These are phyloP conservation scores for Schizothorax lantsangensis DNA, from an alignment of 2,797 vertebrate species.

Conservation along the genomic window DNA sequence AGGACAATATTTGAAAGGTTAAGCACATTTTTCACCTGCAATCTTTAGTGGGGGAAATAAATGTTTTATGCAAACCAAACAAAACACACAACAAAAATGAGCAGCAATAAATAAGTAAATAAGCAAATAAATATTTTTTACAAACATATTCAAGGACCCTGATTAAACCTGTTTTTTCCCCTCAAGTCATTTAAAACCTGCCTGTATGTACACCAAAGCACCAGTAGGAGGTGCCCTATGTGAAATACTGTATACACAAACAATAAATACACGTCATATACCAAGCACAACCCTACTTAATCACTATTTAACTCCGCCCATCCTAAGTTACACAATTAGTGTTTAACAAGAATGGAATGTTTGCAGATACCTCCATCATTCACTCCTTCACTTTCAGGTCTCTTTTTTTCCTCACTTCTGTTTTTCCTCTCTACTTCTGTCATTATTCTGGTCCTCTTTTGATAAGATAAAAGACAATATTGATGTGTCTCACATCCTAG, in stretches of 20 bases:
- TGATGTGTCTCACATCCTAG: not conserved
- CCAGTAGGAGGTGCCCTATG: constrained; percentile 40
- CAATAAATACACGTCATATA: not conserved
- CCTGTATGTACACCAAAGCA: not conserved
- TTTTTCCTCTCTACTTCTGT: constrained; percentile 4
- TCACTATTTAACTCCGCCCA: constrained; percentile 10
- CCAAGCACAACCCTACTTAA: not conserved
- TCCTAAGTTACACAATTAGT: constrained; percentile 43
- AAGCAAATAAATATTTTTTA: not conserved
- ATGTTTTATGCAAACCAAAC: not conserved
- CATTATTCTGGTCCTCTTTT: not conserved
- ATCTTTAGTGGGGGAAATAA: not conserved
- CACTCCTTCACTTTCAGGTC: constrained; percentile 6
- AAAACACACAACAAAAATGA: not conserved
- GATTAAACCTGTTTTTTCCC: not conserved
- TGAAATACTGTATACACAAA: not conserved
- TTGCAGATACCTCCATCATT: constrained; percentile 13
- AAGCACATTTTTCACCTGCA: not conserved
- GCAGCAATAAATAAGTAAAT: not conserved
- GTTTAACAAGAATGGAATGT: constrained; percentile 53
- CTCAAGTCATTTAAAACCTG: not conserved
- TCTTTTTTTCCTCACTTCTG: not conserved
- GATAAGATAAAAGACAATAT: not conserved
- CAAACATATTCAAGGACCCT: not conserved
- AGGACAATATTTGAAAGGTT: not conserved